Base-by-base conservation (phyloP, 2,888 invertebrate species). In the Loripinus fragilis region DNA sequence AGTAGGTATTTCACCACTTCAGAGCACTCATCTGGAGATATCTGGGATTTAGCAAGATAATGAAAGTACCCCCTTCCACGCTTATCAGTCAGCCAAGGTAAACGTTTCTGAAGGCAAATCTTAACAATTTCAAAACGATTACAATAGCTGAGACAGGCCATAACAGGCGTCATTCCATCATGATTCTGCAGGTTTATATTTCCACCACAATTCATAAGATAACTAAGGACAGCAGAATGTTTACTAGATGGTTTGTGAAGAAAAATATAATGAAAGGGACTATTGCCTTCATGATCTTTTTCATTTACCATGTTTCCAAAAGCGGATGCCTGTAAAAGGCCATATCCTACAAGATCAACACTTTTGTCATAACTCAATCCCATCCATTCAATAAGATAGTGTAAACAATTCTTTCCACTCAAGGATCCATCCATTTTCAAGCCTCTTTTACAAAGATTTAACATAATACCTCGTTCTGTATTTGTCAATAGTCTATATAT, bases 21-120 rank as follows among this genome's bases (percentile, higher is more conserved):
- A 2, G 2, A 17, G 2, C 12, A 17, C 25, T 2, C 7, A 1
- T 33, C 20, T 1, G 3, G 1, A 3, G 20, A 15, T 1, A 33
- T 2, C 1, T 20, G 5, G 5, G 60, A 60, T 1, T 8, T 2
- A 60, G 60, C 30, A 8, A 60, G 60, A 20, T 33, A 60, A 60
- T 60, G 60, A 60, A 60, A 60, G 33, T 60, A 60, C 20, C 60
- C 60, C 33, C 60, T 60, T 1, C 60, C 60, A 28, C 8, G 5
- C 2, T 30, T 33, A 20, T 60, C 60, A 8, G 33, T 33, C n/a
- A 60, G 15, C 33, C 20, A 12, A 8, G 33, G 33, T 17, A 1
- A 33, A 5, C 60, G 30, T 2, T 60, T 33, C 8, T 60, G 20
- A 33, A 60, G 12, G 20, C 60, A 60, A 3, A 5, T 33, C 1